Conservation (phyloP, 2,797 vertebrate species). For the Cyprinella venusta region DNA sequence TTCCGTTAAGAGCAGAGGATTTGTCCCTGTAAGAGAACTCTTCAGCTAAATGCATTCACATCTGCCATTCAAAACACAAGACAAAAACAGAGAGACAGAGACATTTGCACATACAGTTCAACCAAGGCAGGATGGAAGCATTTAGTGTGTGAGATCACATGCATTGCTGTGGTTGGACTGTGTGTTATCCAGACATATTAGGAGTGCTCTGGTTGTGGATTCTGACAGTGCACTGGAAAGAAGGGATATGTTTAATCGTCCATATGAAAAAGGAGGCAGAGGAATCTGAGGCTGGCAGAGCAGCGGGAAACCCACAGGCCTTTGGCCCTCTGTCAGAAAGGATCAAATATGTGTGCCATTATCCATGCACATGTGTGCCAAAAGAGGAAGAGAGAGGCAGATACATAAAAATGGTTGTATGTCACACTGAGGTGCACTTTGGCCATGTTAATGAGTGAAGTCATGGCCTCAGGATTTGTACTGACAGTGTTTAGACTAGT, state of each 20-base stretch:
- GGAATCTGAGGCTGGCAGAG: slow-evolving; percentile 52
- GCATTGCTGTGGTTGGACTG: slow-evolving; percentile 26
- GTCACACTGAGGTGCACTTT: slow-evolving; percentile 28
- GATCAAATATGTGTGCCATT: slow-evolving; percentile 58
- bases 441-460: slow-evolving; percentile 43
- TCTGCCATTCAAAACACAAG: background rate
- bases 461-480: slow-evolving; percentile 46
- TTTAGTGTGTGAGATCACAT: slow-evolving; percentile 33
- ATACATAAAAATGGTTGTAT: slow-evolving; percentile 20
- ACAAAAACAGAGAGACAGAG: background rate
- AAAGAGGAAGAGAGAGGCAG: slow-evolving; percentile 23
- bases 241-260: slow-evolving; percentile 35
- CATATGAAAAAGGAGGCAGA: slow-evolving; percentile 27
- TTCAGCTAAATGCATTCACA: slow-evolving; percentile 6
- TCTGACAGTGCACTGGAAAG: slow-evolving; percentile 51
- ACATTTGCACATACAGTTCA: slow-evolving; percentile 4
- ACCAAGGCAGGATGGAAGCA: slow-evolving; percentile 22
- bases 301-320: slow-evolving; percentile 42
- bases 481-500: slow-evolving; percentile 59
- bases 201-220: slow-evolving; percentile 30
- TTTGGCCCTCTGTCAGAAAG: slow-evolving; percentile 58
- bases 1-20: background rate
- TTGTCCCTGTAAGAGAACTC: background rate
- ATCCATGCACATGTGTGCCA: slow-evolving; percentile 47
- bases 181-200: slow-evolving; percentile 28